Conservation (phyloP, 2,888 invertebrate species). For the Orchesellides sinensis region DNA sequence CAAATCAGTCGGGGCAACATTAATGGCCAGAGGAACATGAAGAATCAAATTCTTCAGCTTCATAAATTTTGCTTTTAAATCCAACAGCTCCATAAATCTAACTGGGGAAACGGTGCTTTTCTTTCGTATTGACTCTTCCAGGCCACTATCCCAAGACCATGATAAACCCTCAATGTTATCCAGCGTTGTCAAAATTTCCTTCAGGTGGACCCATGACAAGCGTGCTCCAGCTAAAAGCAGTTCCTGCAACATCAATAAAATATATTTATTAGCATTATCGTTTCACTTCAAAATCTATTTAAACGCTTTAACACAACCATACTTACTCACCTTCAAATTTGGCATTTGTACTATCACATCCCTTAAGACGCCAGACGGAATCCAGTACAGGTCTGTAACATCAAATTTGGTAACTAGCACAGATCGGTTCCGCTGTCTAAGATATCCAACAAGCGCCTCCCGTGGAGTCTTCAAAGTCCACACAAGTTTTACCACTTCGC, state of each 20-base stretch:
- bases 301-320: background rate
- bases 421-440: conserved; percentile 59
- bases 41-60: conserved; percentile 57
- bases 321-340: conserved; percentile 62
- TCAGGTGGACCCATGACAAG: conserved; percentile 68
- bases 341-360: conserved; percentile 59
- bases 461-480: conserved; percentile 62
- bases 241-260: conserved; percentile 52
- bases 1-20: conserved; percentile 57
- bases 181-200: conserved; percentile 60
- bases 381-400: conserved; percentile 70
- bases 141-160: conserved; percentile 70
- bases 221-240: conserved; percentile 67
- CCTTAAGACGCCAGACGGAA: conserved; percentile 70
- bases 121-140: conserved; percentile 58
- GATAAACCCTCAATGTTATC: conserved; percentile 53
- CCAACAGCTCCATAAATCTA: conserved; percentile 44
- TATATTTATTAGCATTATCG: background rate
- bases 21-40: conserved; percentile 64
- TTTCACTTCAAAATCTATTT: background rate
- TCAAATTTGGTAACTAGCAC: conserved; percentile 60
- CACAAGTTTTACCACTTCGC: conserved; percentile 46
- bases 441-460: conserved; percentile 55
- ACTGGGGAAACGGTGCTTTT: conserved; percentile 40
- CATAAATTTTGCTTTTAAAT: conserved; percentile 48